Percentiles rank a stretch among this genome's conserved stretches.
Conservation (phyloP, 2,888 invertebrate species). For the Drosophila neotestacea region DNA sequence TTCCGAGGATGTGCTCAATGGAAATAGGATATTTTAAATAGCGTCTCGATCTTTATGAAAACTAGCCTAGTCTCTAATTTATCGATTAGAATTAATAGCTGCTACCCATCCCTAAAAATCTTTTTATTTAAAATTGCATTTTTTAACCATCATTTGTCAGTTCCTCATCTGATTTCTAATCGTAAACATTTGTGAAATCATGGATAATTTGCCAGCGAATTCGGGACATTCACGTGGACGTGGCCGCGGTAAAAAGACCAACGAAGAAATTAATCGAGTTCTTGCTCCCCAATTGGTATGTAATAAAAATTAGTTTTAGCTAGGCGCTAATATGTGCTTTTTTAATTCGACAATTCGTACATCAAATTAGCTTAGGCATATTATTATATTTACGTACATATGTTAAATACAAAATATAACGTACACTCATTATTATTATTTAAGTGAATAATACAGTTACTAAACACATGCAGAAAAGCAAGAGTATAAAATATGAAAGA, state of each 20-base stretch:
- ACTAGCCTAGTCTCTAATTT: background rate
- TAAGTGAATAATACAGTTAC: background rate
- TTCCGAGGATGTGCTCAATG: too few relatives aligned
- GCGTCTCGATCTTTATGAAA: background rate
- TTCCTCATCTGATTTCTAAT: background rate
- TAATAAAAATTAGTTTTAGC: background rate
- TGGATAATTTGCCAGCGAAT: constrained; percentile 44
- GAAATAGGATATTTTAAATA: too few relatives aligned
- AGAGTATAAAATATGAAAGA: background rate
- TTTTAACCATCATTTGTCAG: too few relatives aligned
- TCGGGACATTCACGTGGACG: constrained; percentile 54
- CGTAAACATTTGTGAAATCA: background rate
- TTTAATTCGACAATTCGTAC: too few relatives aligned
- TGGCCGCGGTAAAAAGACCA: constrained; percentile 49
- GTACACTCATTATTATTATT: background rate
- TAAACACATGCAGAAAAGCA: background rate
- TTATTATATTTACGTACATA: background rate
- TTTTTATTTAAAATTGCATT: background rate
- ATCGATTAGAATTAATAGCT: background rate
- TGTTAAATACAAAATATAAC: background rate
- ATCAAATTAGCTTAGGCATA: too few relatives aligned
- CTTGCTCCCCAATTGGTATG: constrained; percentile 39
- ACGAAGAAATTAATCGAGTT: constrained; percentile 4
- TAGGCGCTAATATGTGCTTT: too few relatives aligned
- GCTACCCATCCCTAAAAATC: background rate